These are phyloP conservation scores for Platysternon megacephalum DNA, from an alignment of 2,113 vertebrate species.

Conservation along the genomic window DNA sequence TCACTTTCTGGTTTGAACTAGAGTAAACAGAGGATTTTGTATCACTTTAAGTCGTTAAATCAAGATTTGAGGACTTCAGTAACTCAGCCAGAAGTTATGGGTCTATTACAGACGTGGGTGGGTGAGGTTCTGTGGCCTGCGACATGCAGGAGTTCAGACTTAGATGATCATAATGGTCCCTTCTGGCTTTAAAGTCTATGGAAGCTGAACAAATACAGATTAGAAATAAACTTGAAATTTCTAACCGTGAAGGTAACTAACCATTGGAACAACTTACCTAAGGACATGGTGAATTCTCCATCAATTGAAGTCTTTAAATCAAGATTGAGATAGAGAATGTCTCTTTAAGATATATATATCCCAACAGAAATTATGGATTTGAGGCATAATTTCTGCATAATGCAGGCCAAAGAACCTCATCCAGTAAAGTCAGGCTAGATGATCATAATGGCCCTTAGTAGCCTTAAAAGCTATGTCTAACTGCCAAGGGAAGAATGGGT, in stretches of 20 bases:
- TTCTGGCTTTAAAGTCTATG: neutral
- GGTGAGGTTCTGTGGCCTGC: neutral
- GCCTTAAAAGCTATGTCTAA: neutral
- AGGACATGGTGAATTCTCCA: neutral
- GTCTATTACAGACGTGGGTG: neutral
- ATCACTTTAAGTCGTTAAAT: neutral
- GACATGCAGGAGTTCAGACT: neutral
- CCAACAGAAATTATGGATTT: neutral
- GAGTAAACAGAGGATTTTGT: neutral
- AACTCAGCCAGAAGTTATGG: neutral
- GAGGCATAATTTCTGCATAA: too few species aligned
- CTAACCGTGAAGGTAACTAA: neutral
- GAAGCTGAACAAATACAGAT: neutral
- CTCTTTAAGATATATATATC: neutral
- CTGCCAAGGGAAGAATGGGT: accelerated
- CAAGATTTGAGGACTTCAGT: neutral
- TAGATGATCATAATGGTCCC: neutral
- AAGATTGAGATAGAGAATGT: neutral
- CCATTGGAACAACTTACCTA: neutral
- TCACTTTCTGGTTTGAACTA: neutral
- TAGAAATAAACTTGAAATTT: neutral
- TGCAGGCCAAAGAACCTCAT: too few species aligned
- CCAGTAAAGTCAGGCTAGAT: neutral
- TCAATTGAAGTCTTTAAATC: neutral
- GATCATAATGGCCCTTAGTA: neutral